A percentile compares a stretch with the other conserved stretches of the same genome.
These are phyloP conservation scores for Teleiodes luculella DNA, from an alignment of 2,888 invertebrate species.

Conservation along the genomic window DNA sequence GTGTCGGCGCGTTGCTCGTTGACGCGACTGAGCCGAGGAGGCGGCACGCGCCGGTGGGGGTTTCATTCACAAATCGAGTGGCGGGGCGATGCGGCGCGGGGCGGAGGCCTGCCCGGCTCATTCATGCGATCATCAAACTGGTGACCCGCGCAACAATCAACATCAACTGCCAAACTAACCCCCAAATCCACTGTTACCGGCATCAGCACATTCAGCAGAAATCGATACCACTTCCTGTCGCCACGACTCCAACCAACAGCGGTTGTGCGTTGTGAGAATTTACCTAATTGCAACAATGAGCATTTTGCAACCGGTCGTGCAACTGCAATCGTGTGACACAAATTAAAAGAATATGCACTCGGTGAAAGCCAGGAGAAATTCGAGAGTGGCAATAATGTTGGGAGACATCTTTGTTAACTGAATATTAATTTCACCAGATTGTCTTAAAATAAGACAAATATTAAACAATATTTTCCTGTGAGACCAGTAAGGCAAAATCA, in stretches of 20 bases:
- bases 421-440: background rate
- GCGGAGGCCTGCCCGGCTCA: constrained; percentile 45
- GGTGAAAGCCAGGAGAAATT: constrained; percentile 59
- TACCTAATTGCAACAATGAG: constrained; percentile 30
- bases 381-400: constrained; percentile 32
- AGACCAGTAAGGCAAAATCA: too few relatives aligned
- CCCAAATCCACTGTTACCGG: constrained; percentile 9
- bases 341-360: constrained; percentile 36
- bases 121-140: constrained; percentile 56
- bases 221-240: constrained; percentile 34
- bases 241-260: constrained; percentile 13
- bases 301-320: constrained; percentile 37
- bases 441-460: background rate
- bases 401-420: background rate
- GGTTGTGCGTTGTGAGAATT: constrained; percentile 31
- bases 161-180: background rate
- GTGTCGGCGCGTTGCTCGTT: constrained; percentile 63
- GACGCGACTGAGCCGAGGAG: constrained; percentile 62
- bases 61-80: constrained; percentile 73
- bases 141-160: constrained; percentile 27
- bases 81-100: constrained; percentile 56
- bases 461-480: too few relatives aligned
- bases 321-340: constrained; percentile 42
- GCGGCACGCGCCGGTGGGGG: constrained; percentile 72
- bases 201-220: constrained; percentile 17